Evolutionary conservation across 2,888 invertebrate species (phyloP).

Genomic region (Elegia similella): DNA sequence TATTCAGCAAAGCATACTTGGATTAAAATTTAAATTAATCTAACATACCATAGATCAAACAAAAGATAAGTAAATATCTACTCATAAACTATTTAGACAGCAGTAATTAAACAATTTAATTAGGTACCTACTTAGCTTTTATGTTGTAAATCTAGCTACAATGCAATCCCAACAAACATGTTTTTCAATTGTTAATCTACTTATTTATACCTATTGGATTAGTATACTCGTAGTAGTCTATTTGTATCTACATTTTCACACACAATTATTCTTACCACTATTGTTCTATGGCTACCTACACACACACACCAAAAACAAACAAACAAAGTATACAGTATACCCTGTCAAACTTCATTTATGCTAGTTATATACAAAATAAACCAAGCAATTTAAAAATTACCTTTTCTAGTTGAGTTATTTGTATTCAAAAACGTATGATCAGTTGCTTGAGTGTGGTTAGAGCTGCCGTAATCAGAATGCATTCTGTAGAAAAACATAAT

Average conservation of each 20-base stretch:
- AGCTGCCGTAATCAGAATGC: slow-evolving; percentile 66
- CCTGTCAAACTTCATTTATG: no score
- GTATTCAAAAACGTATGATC: slow-evolving; percentile 67
- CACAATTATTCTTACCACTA: no score
- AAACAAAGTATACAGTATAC: no score
- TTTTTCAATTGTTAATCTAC: no score
- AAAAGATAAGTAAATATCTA: not conserved
- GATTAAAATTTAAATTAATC: not conserved
- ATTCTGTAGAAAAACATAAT: slow-evolving; percentile 42
- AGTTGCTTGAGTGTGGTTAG: slow-evolving; percentile 66
- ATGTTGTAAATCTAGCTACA: not conserved
- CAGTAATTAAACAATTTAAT: no score
- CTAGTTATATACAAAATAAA: not conserved
- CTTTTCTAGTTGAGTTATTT: slow-evolving; percentile 64
- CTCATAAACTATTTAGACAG: not conserved
- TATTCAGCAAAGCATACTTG: not conserved
- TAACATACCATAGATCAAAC: not conserved
- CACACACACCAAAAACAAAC: no score
- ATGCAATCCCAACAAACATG: not conserved
- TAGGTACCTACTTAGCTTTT: no score
- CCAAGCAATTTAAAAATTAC: slow-evolving; percentile 38
- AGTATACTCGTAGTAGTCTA: no score
- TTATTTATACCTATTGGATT: no score
- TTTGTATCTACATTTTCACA: no score
- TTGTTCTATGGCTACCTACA: no score